A percentile compares a stretch with the other conserved stretches of the same genome.
These are phyloP conservation scores for Tichodroma muraria DNA, from an alignment of 2,113 vertebrate genomes.

Conservation along the genomic window DNA sequence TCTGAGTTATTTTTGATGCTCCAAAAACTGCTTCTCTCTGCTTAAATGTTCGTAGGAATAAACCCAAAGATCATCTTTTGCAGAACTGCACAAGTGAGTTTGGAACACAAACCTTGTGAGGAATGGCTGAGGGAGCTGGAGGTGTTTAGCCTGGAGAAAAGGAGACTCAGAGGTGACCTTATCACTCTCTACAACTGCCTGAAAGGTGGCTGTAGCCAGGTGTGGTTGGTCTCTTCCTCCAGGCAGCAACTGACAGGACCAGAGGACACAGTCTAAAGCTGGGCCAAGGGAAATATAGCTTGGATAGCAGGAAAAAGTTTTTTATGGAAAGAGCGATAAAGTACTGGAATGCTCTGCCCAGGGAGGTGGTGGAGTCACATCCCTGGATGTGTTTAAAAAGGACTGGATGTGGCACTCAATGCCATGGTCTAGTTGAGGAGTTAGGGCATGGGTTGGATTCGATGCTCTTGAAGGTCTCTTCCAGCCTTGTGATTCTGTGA, in stretches of 20 bases:
- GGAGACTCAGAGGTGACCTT: not conserved
- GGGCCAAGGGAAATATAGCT: rapidly evolving
- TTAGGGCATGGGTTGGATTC: not conserved
- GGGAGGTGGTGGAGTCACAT: not conserved
- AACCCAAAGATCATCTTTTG: not conserved
- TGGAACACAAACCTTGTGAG: not conserved
- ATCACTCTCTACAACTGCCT: not conserved
- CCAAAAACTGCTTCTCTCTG: not conserved
- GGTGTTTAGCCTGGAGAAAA: not conserved
- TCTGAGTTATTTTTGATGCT: not conserved
- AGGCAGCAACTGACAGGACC: not conserved
- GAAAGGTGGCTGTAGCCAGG: rapidly evolving
- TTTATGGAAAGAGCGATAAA: not conserved
- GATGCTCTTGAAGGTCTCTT: not conserved
- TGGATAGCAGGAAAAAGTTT: not conserved
- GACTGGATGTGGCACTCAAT: rapidly evolving
- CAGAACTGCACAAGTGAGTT: not conserved
- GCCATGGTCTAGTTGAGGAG: not conserved
- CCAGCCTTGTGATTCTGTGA: not conserved
- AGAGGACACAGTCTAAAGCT: not conserved
- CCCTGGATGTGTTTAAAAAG: not conserved
- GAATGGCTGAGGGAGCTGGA: not conserved
- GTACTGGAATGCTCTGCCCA: not conserved
- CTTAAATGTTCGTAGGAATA: not conserved
- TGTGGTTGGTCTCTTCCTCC: not conserved